These are phyloP conservation scores for Eidolon helvum DNA, from an alignment of 2,113 vertebrate genomes.

Conservation along the genomic window DNA sequence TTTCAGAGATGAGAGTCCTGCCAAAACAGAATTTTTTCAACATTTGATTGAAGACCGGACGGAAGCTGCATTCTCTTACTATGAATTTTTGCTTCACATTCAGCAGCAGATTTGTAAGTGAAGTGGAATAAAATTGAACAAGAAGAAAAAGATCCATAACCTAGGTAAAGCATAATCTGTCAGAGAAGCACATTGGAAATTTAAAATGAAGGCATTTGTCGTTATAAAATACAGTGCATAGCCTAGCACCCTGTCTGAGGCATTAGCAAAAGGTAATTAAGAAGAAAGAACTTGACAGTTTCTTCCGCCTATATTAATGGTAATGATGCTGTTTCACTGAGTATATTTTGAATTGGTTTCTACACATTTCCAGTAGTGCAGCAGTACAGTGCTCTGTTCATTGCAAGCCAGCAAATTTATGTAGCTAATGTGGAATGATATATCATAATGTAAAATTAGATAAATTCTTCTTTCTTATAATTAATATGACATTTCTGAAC, in stretches of 20 bases:
- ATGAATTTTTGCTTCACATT: slow-evolving; percentile 95
- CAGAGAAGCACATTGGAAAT: slow-evolving; percentile 59
- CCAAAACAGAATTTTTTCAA: slow-evolving; percentile 92
- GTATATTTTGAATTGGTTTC: slow-evolving; percentile 77
- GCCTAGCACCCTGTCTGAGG: slow-evolving; percentile 60
- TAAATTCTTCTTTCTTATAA: slow-evolving; percentile 74
- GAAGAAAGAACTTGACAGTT: slow-evolving; percentile 43
- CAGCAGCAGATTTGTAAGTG: slow-evolving; percentile 95
- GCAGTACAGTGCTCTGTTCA: slow-evolving; percentile 77
- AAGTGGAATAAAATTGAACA: slow-evolving; percentile 65
- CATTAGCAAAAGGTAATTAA: slow-evolving; percentile 47
- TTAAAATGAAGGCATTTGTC: slow-evolving; percentile 28
- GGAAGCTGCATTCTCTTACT: slow-evolving; percentile 93
- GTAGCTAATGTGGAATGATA: slow-evolving; percentile 80
- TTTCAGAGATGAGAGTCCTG: slow-evolving; percentile 91
- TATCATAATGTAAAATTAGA: slow-evolving; percentile 78
- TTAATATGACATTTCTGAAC: slow-evolving; percentile 79
- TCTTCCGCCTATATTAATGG: slow-evolving; percentile 60
- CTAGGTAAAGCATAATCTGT: slow-evolving; percentile 48
- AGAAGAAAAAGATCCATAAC: slow-evolving; percentile 15
- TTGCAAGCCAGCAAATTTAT: slow-evolving; percentile 76
- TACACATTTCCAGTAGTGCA: slow-evolving; percentile 78
- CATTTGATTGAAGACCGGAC: slow-evolving; percentile 95
- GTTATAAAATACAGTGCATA: slow-evolving; percentile 32
- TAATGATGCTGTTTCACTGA: slow-evolving; percentile 61